Evolutionary conservation across 2,797 vertebrate genomes (phyloP).

Genomic region (Odontamblyopus lacepedii): DNA sequence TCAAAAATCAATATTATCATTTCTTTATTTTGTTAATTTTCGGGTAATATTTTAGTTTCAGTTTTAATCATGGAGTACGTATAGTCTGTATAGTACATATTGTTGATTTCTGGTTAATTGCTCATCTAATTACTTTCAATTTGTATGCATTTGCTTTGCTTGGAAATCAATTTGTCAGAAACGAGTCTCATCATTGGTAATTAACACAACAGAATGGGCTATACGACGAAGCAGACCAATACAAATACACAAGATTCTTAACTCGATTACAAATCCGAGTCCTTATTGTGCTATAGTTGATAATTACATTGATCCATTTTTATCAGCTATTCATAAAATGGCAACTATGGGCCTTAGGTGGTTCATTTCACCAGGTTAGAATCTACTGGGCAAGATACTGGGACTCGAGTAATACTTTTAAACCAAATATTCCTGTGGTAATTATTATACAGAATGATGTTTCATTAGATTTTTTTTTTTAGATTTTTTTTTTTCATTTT

Average conservation of each 20-base stretch:
- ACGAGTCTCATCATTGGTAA: background rate
- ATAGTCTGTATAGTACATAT: background rate
- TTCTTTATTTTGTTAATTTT: background rate
- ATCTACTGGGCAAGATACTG: too few relatives aligned
- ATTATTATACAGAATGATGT: too few relatives aligned
- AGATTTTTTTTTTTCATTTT: too few relatives aligned
- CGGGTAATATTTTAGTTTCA: background rate
- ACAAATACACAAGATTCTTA: background rate
- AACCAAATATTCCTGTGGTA: too few relatives aligned
- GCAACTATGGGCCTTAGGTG: too few relatives aligned
- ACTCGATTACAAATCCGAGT: background rate
- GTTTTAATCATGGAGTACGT: background rate
- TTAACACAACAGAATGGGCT: background rate
- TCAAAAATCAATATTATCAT: background rate
- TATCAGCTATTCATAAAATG: too few relatives aligned
- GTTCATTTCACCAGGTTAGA: too few relatives aligned
- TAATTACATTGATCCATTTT: too few relatives aligned
- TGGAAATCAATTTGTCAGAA: background rate
- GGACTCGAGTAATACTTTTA: too few relatives aligned
- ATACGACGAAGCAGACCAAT: too few relatives aligned
- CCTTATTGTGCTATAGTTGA: too few relatives aligned
- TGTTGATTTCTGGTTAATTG: constrained; percentile 6
- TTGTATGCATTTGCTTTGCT: constrained; percentile 7
- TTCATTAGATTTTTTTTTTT: too few relatives aligned
- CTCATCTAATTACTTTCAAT: background rate